Evolutionary conservation across 2,113 vertebrate genomes (phyloP).

Genomic region (Tympanuchus pallidicinctus): DNA sequence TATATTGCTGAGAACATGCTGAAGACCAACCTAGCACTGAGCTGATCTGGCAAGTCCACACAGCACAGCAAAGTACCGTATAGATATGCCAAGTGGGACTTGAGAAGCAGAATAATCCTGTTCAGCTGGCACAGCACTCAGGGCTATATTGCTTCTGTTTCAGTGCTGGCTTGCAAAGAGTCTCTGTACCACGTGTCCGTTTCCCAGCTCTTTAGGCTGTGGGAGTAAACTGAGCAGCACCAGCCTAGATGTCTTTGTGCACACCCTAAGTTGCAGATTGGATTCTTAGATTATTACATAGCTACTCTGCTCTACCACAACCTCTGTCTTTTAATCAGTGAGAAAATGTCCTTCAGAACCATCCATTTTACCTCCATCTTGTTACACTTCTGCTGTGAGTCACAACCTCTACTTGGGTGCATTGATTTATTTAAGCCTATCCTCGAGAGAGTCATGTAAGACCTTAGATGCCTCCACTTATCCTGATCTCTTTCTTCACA

Average conservation of each 20-base stretch:
- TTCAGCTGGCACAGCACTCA: background rate
- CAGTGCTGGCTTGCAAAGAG: background rate
- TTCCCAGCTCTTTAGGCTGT: background rate
- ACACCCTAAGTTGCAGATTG: background rate
- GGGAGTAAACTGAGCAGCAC: background rate
- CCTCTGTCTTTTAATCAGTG: background rate
- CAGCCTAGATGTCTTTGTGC: background rate
- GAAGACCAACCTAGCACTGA: background rate
- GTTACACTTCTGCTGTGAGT: background rate
- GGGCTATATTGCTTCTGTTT: background rate
- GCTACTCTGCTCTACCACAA: background rate
- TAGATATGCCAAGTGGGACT: background rate
- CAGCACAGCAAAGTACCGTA: background rate
- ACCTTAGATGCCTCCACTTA: background rate
- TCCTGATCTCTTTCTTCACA: background rate
- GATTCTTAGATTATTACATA: background rate
- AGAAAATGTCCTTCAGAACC: background rate
- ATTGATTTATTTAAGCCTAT: background rate
- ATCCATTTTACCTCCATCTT: background rate
- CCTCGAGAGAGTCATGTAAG: background rate
- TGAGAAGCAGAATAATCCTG: background rate
- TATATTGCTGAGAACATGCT: background rate
- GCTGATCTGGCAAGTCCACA: background rate
- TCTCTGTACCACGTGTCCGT: background rate
- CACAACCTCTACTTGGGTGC: background rate